Base-by-base conservation (phyloP, 2,888 invertebrate genomes). In the Eristalis intricaria region DNA sequence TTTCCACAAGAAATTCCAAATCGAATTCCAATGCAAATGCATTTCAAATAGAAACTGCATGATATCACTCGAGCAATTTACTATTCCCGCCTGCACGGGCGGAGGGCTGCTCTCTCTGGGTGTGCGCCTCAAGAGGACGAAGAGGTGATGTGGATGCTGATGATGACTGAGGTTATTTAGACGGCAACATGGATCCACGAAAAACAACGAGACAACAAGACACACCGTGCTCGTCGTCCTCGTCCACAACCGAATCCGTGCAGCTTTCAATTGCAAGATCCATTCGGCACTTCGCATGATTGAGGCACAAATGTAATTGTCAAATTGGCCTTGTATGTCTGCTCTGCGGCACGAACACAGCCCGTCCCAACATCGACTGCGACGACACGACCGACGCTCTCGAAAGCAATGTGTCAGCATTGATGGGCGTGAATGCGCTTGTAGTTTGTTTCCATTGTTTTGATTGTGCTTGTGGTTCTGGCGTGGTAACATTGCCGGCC, bases 21-120 rank as follows among this genome's bases (percentile, higher is more conserved):
- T 80, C 8, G 75, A 76, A 79, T 80, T 76, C 43, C 29, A 64
- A 84, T 84, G 84, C 77, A 85, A 85, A 81, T 65, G 22, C n/a
- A 29, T 29, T 8, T 70, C 35, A 32, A 58, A 50, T 8, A 23
- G 58, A 50, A 77, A 69, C 68, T 64, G 64, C 77, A 81, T 69
- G 74, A 85, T 60, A 68, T 74, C 81, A 85, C 69, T 77, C 81
- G 81, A 77, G 74, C 82, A 74, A 81, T 81, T 82, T 85, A 82
- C 74, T 74, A 69, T 58, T 63, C 68, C 73, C 76, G 70, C 76
- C 73, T 38, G 11, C 13, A 35, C 77, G 43, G 23, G 32, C 77
- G 43, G 40, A 22, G 23, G 26, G n/a, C n/a, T 29, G 15, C 43
- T 1, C 60, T n/a, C 19, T n/a, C n/a, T 13, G 50, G 35, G 43